These are phyloP conservation scores for Tapirus indicus DNA, from an alignment of 2,797 vertebrate genomes.

Conservation along the genomic window DNA sequence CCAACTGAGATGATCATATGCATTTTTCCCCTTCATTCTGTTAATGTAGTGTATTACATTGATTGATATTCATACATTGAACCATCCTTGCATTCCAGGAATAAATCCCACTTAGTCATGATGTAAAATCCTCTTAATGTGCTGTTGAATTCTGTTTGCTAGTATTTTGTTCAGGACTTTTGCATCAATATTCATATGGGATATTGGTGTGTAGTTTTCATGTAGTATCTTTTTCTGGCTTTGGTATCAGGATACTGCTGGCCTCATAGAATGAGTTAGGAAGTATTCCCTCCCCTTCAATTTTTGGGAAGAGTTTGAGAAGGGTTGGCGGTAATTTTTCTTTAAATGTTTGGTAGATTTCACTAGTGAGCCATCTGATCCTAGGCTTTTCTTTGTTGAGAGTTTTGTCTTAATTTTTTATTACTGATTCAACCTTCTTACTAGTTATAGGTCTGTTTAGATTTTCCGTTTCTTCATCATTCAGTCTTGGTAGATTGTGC, in stretches of 20 bases:
- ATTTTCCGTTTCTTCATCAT: background rate
- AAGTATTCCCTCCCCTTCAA: background rate
- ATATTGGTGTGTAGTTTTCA: background rate
- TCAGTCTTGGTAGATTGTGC: background rate
- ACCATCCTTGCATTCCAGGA: background rate
- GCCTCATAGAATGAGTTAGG: background rate
- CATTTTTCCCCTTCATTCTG: background rate
- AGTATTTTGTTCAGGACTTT: background rate
- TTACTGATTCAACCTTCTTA: background rate
- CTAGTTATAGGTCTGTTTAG: background rate
- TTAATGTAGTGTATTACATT: background rate
- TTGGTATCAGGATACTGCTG: background rate
- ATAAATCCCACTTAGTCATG: background rate
- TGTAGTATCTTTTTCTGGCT: background rate
- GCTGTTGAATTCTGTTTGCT: background rate
- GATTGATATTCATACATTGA: background rate
- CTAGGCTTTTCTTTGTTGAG: background rate
- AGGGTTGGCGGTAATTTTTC: background rate
- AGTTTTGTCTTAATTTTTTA: background rate
- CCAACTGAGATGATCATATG: background rate
- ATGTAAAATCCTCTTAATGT: background rate
- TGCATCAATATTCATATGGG: background rate
- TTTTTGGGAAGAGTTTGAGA: background rate
- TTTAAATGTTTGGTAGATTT: background rate
- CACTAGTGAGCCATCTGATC: background rate